Conservation (phyloP, 2,888 invertebrate genomes). For the Harpagoxenus sublaevis region DNA sequence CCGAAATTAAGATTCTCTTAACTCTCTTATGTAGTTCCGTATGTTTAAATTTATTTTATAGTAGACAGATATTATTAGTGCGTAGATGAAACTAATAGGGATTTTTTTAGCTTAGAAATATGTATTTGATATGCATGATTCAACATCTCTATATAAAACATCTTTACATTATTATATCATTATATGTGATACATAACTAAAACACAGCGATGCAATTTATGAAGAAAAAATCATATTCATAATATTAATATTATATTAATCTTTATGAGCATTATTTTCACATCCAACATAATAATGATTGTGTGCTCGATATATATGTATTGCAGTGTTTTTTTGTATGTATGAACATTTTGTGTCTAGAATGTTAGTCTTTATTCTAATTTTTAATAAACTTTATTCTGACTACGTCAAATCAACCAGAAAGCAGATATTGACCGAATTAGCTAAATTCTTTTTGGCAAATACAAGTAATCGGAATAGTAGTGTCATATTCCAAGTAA, state of each 20-base stretch:
- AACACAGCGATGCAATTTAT: background rate
- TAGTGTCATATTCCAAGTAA: slow-evolving; percentile 75
- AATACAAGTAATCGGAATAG: slow-evolving; percentile 69
- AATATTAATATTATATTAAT: slow-evolving; percentile 11
- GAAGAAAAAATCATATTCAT: background rate
- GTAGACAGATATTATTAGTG: too few relatives aligned
- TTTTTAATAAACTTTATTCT: slow-evolving; percentile 57
- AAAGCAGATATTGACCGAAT: slow-evolving; percentile 64
- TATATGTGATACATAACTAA: background rate
- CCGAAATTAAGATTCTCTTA: slow-evolving; percentile 5
- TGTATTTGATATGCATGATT: background rate
- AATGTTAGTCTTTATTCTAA: slow-evolving; percentile 48
- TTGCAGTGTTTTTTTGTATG: background rate
- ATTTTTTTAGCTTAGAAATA: background rate
- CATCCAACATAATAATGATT: background rate
- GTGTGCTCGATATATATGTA: background rate
- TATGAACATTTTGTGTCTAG: slow-evolving; percentile 2
- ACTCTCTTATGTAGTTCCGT: background rate
- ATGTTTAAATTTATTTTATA: background rate
- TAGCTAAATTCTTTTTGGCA: slow-evolving; percentile 61
- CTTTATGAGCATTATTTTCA: slow-evolving; percentile 15
- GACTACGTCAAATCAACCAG: slow-evolving; percentile 33
- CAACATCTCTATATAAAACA: background rate
- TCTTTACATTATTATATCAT: background rate
- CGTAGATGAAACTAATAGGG: background rate